Percentiles rank a stretch among this genome's conserved stretches.
phyloP scores from a whole-genome alignment of 2,888 invertebrate species.

The Thyatira batis region DNA sequence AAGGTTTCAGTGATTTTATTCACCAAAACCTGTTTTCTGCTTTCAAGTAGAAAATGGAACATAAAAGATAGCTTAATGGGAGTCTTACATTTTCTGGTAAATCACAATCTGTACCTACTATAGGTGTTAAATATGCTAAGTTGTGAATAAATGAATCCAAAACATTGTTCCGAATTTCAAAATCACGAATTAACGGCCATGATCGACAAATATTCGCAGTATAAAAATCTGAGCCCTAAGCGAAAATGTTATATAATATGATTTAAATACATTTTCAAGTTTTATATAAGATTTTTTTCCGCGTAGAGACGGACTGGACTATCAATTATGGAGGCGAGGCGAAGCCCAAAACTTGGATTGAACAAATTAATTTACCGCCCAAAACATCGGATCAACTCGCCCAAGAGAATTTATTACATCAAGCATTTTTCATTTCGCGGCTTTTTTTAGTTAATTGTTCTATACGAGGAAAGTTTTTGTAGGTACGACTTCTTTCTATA shows the following conservation, averaged over 20 bases:
- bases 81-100: too few species aligned
- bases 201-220: background rate
- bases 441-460: background rate
- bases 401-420: slow-evolving; percentile 9
- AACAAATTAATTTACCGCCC: slow-evolving; percentile 15
- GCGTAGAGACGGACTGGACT: background rate
- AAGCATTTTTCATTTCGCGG: slow-evolving; percentile 4
- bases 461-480: background rate
- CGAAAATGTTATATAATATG: background rate
- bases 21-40: too few species aligned
- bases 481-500: too few species aligned
- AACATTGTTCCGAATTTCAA: too few species aligned
- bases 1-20: too few species aligned
- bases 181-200: too few species aligned
- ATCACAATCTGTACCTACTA: too few species aligned
- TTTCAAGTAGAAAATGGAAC: too few species aligned
- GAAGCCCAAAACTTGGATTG: background rate
- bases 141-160: background rate
- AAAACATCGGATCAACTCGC: slow-evolving; percentile 13
- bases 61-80: too few species aligned
- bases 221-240: background rate
- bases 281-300: background rate
- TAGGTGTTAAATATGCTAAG: background rate
- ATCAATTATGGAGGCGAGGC: background rate
- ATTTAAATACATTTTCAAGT: background rate